phyloP scores from a whole-genome alignment of 2,797 vertebrate genomes.

The Cyprinodon diabolis region DNA sequence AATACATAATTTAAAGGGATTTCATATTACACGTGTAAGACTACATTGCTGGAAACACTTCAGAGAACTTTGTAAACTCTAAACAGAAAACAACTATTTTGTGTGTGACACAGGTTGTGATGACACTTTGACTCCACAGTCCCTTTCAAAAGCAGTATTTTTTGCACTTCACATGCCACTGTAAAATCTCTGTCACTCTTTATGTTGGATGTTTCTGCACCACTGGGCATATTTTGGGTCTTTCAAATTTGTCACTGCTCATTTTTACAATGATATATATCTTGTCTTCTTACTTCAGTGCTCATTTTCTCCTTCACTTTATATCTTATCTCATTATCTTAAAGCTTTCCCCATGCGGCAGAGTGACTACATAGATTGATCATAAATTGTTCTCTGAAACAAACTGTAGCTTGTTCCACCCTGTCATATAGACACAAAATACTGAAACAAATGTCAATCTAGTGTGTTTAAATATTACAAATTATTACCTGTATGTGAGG shows the following conservation, averaged over 20 bases:
- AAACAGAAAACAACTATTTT: constrained; percentile 33
- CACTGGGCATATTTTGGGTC: constrained; percentile 33
- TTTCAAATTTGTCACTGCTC: constrained; percentile 29
- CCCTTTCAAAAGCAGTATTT: constrained; percentile 45
- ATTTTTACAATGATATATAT: constrained; percentile 23
- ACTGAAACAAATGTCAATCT: constrained; percentile 3
- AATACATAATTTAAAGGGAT: constrained; percentile 25
- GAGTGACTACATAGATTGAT: not conserved
- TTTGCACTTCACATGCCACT: constrained; percentile 8
- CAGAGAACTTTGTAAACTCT: constrained; percentile 42
- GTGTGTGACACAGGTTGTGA: constrained; percentile 38
- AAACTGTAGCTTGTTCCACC: constrained; percentile 7
- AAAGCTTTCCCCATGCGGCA: not conserved
- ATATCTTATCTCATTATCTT: constrained; percentile 13
- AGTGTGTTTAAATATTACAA: constrained; percentile 1
- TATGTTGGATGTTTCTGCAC: constrained; percentile 20
- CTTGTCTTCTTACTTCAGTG: constrained; percentile 12
- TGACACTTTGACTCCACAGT: constrained; percentile 35
- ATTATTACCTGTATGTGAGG: constrained; percentile 5
- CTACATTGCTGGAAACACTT: constrained; percentile 24
- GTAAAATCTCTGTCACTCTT: constrained; percentile 28
- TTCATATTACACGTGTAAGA: constrained; percentile 30
- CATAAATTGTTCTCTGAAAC: not conserved
- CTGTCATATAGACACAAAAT: constrained; percentile 18
- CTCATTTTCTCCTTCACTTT: constrained; percentile 18